A percentile compares a stretch with the other conserved stretches of the same genome.
phyloP scores from a whole-genome alignment of 2,888 invertebrate species.

The Syritta pipiens region DNA sequence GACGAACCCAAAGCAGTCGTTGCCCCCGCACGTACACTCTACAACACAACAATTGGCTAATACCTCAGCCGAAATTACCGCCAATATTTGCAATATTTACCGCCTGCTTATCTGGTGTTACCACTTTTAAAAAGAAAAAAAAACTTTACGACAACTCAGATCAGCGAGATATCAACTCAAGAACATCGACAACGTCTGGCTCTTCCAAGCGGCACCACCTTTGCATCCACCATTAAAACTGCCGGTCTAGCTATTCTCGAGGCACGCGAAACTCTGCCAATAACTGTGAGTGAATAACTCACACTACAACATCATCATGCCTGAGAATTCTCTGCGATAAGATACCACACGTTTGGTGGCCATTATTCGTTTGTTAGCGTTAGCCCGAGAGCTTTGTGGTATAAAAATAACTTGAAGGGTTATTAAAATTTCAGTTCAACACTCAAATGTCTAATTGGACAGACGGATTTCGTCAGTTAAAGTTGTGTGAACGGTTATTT shows the following conservation, averaged over 20 bases:
- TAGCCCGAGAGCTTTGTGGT: not conserved
- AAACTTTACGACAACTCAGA: no score
- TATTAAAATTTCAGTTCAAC: slow-evolving; percentile 59
- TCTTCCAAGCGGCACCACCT: slow-evolving; percentile 40
- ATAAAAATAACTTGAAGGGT: slow-evolving; percentile 63
- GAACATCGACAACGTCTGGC: not conserved
- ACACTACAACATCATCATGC: not conserved
- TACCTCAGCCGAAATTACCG: no score
- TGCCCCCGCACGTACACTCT: no score
- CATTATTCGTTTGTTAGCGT: not conserved
- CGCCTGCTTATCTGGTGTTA: no score
- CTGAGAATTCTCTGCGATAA: slow-evolving; percentile 22
- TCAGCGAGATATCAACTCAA: not conserved
- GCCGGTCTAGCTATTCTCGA: no score
- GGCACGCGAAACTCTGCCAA: not conserved
- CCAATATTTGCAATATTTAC: no score
- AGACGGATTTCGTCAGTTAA: slow-evolving; percentile 42
- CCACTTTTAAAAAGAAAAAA: no score
- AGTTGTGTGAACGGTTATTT: not conserved
- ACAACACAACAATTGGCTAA: no score
- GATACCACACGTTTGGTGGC: slow-evolving; percentile 18
- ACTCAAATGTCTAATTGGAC: slow-evolving; percentile 42
- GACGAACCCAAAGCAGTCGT: no score
- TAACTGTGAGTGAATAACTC: slow-evolving; percentile 2
- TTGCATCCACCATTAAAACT: slow-evolving; percentile 1